Conservation (phyloP, 2,113 vertebrate genomes). For the Spermophilus dauricus region DNA sequence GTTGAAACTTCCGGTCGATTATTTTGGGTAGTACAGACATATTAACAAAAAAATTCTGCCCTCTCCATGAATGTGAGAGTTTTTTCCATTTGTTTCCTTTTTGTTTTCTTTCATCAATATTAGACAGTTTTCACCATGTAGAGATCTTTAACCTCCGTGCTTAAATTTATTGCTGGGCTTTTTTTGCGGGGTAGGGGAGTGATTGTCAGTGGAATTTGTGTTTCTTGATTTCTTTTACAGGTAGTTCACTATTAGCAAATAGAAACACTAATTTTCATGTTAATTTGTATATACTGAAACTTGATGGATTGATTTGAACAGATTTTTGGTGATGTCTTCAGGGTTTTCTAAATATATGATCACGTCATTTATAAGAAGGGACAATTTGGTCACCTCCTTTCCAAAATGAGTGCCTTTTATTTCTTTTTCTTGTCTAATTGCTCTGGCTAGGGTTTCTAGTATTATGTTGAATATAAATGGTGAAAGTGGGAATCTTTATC, state of each 20-base stretch:
- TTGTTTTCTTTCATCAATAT: not conserved
- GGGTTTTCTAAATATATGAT: not conserved
- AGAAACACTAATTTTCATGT: not conserved
- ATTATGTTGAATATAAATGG: not conserved
- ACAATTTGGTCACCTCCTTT: not conserved
- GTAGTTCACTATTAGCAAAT: not conserved
- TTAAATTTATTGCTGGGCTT: not conserved
- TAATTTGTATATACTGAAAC: not conserved
- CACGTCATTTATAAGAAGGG: not conserved
- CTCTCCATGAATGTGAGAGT: too few species aligned
- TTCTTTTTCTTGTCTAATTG: too few species aligned
- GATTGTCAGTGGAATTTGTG: too few species aligned
- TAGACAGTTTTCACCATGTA: not conserved
- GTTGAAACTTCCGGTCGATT: not conserved
- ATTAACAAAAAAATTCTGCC: too few species aligned
- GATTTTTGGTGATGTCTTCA: not conserved
- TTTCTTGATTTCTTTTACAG: not conserved
- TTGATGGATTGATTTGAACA: not conserved
- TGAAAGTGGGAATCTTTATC: not conserved
- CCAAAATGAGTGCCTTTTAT: too few species aligned
- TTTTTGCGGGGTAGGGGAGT: too few species aligned
- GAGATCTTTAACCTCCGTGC: not conserved
- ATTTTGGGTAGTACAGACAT: not conserved
- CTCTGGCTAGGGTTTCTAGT: not conserved
- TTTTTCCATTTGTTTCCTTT: too few species aligned